Percentiles rank a stretch among this genome's conserved stretches.
phyloP scores from a whole-genome alignment of 92 coral and sea anemone species.

The Montipora capitata region DNA sequence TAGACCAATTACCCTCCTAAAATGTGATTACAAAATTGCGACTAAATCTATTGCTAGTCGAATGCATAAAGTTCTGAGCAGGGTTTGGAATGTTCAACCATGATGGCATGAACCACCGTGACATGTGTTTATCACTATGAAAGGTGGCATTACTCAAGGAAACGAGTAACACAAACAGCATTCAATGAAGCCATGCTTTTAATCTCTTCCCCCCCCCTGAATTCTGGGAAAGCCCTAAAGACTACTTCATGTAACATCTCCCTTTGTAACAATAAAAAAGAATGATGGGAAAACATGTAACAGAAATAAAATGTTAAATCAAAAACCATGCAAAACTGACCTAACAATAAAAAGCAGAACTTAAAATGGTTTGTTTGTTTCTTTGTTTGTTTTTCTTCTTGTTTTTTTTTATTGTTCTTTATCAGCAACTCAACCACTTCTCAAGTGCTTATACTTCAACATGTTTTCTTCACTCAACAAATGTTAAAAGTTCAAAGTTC shows the following conservation, averaged over 20 bases:
- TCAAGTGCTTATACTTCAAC: not conserved
- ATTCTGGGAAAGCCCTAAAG: conserved; percentile 3
- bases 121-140: conserved; percentile 16
- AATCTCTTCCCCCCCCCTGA: not conserved
- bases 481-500: not conserved
- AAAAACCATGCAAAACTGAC: not conserved
- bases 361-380: not conserved
- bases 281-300: not conserved
- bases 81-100: no score
- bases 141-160: not conserved
- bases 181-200: conserved; percentile 14
- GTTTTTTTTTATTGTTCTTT: not conserved
- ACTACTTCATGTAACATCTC: conserved; percentile 43
- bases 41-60: no score
- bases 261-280: conserved; percentile 7
- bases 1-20: no score
- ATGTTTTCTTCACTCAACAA: not conserved
- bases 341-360: not conserved
- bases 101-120: no score
- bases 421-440: not conserved
- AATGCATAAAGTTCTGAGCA: no score
- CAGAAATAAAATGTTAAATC: conserved; percentile 3
- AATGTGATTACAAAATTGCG: no score
- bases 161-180: not conserved
- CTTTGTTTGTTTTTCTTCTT: no score